Conservation (phyloP, 2,797 vertebrate genomes). For the Sebastes oblongus region DNA sequence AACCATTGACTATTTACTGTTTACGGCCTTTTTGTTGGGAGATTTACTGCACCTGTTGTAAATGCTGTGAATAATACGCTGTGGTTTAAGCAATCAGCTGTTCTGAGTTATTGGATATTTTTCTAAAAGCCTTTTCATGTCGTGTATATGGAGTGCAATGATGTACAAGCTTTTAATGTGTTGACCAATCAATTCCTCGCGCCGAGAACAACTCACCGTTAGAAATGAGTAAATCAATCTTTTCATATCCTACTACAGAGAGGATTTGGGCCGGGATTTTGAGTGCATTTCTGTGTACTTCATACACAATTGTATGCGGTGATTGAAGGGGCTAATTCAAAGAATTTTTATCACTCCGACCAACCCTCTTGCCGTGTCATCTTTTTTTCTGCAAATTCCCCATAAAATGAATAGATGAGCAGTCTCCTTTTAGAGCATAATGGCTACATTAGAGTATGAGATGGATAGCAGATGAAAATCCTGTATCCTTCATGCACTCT, state of each 20-base stretch:
- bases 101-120: conserved; percentile 54
- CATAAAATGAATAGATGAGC: conserved; percentile 76
- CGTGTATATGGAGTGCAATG: conserved; percentile 46
- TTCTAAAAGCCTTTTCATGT: conserved; percentile 75
- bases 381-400: conserved; percentile 71
- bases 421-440: conserved; percentile 75
- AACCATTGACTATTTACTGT: conserved; percentile 51
- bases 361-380: conserved; percentile 69
- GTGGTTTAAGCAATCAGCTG: conserved; percentile 44
- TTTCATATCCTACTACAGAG: conserved; percentile 59
- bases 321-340: conserved; percentile 74
- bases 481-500: conserved; percentile 60
- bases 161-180: conserved; percentile 70
- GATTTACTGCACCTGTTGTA: conserved; percentile 52
- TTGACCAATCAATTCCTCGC: conserved; percentile 72
- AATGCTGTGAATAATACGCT: conserved; percentile 41
- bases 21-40: conserved; percentile 47
- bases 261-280: conserved; percentile 45
- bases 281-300: conserved; percentile 75
- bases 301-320: conserved; percentile 56
- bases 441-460: conserved; percentile 76
- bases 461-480: conserved; percentile 69
- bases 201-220: conserved; percentile 49
- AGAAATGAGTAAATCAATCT: conserved; percentile 73
- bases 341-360: conserved; percentile 71